Conservation (phyloP, 1,140 invertebrate species). For the Anastrepha obliqua region DNA sequence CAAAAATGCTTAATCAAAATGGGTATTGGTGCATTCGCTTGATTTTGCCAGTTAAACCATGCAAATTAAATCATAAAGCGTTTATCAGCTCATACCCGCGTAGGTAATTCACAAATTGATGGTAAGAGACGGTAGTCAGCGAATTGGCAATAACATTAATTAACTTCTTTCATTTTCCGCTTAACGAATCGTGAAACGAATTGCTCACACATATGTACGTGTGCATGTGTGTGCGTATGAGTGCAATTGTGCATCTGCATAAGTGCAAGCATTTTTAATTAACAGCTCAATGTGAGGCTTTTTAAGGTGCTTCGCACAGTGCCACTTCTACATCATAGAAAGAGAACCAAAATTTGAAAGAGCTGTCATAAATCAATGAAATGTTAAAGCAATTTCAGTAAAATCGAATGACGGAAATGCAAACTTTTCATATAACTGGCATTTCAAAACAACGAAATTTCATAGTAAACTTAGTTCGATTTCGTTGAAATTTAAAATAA, state of each 20-base stretch:
- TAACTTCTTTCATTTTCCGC: conserved; percentile 17
- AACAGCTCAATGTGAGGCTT: background rate
- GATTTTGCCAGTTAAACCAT: background rate
- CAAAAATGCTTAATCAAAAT: background rate
- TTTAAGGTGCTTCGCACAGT: background rate
- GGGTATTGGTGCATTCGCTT: background rate
- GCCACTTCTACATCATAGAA: too few relatives aligned
- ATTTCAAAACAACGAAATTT: too few relatives aligned
- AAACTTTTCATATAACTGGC: too few relatives aligned
- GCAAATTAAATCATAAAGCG: conserved; percentile 18
- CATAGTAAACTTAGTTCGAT: too few relatives aligned
- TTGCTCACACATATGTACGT: background rate
- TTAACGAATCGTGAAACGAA: conserved; percentile 1
- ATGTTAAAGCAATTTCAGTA: too few relatives aligned
- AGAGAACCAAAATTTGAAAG: too few relatives aligned
- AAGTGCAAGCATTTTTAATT: background rate
- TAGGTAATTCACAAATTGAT: background rate
- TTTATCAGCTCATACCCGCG: background rate
- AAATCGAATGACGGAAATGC: too few relatives aligned
- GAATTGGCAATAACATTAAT: background rate
- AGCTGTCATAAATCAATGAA: too few relatives aligned
- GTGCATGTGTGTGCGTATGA: background rate
- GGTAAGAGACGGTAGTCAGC: background rate
- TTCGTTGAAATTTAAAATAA: too few relatives aligned
- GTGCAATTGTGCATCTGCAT: background rate